Evolutionary conservation across 2,888 invertebrate genomes (phyloP).

Genomic region (Euproctis similis): DNA sequence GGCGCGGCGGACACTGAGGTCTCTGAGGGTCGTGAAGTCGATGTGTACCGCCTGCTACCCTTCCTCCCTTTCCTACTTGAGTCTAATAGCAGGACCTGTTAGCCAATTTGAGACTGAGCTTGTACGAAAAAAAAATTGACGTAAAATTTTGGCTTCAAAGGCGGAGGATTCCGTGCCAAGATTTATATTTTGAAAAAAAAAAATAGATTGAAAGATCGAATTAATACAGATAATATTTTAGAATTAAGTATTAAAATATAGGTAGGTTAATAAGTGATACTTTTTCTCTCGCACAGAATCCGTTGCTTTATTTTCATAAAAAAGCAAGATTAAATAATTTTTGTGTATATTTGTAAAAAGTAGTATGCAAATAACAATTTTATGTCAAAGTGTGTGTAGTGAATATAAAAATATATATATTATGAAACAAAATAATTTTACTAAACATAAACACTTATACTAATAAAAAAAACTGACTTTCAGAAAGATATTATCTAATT

Average conservation of each 20-base stretch:
- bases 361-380: neutral
- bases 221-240: no score
- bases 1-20: constrained; percentile 68
- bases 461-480: no score
- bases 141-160: constrained; percentile 2
- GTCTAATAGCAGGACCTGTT: constrained; percentile 74
- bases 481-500: no score
- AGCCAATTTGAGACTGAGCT: constrained; percentile 57
- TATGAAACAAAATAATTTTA: no score
- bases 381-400: neutral
- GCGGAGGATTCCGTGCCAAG: constrained; percentile 1
- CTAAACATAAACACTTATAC: no score
- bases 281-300: neutral
- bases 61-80: constrained; percentile 67
- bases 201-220: no score
- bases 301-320: neutral
- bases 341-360: neutral
- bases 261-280: no score
- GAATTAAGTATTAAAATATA: no score
- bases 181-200: constrained; percentile 1
- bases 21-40: constrained; percentile 66
- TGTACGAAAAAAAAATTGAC: constrained; percentile 9
- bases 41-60: constrained; percentile 60
- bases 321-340: constrained; percentile 1
- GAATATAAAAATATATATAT: no score